These are phyloP conservation scores for Grammomys dolichurus DNA, from an alignment of 2,113 vertebrate genomes.

Conservation along the genomic window DNA sequence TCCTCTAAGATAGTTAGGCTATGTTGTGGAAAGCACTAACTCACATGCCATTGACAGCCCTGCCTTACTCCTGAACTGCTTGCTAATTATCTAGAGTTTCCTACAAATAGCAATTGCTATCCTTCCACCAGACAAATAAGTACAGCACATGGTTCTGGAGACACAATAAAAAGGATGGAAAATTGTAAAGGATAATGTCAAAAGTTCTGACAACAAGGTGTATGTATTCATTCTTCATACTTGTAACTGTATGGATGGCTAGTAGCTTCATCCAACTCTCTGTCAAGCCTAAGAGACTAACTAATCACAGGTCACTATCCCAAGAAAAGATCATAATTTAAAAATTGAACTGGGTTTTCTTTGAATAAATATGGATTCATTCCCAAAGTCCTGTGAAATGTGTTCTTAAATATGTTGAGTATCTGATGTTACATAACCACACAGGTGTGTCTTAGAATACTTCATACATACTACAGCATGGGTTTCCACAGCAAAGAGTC, in stretches of 20 bases:
- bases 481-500: background rate
- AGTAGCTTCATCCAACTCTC: background rate
- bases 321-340: background rate
- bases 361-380: background rate
- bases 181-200: background rate
- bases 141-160: background rate
- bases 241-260: background rate
- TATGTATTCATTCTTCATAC: background rate
- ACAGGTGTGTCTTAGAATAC: background rate
- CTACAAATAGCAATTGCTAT: background rate
- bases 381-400: background rate
- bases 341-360: background rate
- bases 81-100: background rate
- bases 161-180: background rate
- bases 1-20: background rate
- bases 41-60: background rate
- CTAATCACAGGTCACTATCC: background rate
- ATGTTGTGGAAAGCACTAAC: background rate
- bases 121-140: background rate
- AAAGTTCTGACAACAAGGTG: background rate
- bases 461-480: background rate
- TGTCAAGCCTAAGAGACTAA: background rate
- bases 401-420: background rate
- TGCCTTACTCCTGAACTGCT: background rate
- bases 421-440: background rate